Evolutionary conservation across 2,888 invertebrate species (phyloP).

Genomic region (Plutella xylostella): DNA sequence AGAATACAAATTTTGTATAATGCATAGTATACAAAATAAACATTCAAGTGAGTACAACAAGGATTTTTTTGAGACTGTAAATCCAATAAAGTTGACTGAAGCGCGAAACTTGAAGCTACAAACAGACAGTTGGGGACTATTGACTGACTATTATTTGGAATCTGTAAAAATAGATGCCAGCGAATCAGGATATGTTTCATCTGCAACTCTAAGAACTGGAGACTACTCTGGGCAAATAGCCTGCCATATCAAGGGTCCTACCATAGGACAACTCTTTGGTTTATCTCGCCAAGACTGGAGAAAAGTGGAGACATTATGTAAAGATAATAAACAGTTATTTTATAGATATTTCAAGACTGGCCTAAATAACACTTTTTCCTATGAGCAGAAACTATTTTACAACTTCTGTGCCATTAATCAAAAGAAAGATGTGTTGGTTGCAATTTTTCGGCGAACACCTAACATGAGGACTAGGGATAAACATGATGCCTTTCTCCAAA

Average conservation of each 20-base stretch:
- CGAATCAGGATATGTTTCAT: slow-evolving; percentile 29
- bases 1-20: no score
- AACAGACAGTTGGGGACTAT: slow-evolving; percentile 42
- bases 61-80: slow-evolving; percentile 30
- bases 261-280: slow-evolving; percentile 45
- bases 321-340: slow-evolving; percentile 42
- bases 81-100: slow-evolving; percentile 46
- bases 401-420: slow-evolving; percentile 50
- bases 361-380: slow-evolving; percentile 33
- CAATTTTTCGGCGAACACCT: slow-evolving; percentile 36
- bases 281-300: slow-evolving; percentile 42
- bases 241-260: slow-evolving; percentile 42
- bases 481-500: slow-evolving; percentile 43
- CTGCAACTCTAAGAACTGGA: slow-evolving; percentile 43
- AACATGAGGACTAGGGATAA: slow-evolving; percentile 47
- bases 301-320: slow-evolving; percentile 43
- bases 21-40: no score
- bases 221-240: slow-evolving; percentile 49
- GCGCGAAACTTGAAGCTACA: slow-evolving; percentile 32
- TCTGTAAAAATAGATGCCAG: slow-evolving; percentile 48
- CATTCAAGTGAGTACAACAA: no score
- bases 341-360: slow-evolving; percentile 59
- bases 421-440: slow-evolving; percentile 37
- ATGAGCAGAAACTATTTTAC: slow-evolving; percentile 56
- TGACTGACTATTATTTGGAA: slow-evolving; percentile 51